Conservation (phyloP, 2,888 invertebrate species). For the Yponomeuta evonymella region DNA sequence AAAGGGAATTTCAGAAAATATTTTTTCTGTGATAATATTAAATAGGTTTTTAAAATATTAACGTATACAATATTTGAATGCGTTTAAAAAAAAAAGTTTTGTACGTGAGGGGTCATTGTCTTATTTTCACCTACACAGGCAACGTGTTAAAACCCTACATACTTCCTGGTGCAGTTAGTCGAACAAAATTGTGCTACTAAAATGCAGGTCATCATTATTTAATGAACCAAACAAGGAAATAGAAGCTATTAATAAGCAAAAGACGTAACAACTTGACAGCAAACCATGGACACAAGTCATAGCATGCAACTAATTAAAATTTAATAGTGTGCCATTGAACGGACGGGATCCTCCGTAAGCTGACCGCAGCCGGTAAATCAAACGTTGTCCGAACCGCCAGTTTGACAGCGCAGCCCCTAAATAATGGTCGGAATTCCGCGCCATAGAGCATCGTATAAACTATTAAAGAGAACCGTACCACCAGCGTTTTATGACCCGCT, state of each 20-base stretch:
- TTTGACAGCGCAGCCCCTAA: conserved; percentile 51
- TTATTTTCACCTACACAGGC: no score
- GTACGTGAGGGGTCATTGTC: no score
- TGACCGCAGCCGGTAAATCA: conserved; percentile 43
- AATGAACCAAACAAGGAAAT: background rate
- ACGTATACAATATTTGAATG: no score
- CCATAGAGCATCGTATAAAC: conserved; percentile 55
- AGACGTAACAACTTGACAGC: background rate
- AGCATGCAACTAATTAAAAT: background rate
- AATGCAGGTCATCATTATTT: no score
- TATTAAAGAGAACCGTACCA: conserved; percentile 47
- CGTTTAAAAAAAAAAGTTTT: no score
- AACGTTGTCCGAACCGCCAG: conserved; percentile 42
- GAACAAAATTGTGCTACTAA: no score
- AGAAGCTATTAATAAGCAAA: background rate
- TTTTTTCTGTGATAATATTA: no score
- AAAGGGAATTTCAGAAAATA: no score
- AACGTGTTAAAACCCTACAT: no score
- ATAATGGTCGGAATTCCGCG: conserved; percentile 57
- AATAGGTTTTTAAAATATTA: no score
- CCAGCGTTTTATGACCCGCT: conserved; percentile 41
- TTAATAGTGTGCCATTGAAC: background rate
- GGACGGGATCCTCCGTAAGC: conserved; percentile 18
- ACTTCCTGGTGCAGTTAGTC: no score
- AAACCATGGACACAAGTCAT: background rate